Evolutionary conservation across 2,888 invertebrate species (phyloP), one percentile per base, ranked within the genome.

Genomic region (Agapostemon virescens): DNA sequence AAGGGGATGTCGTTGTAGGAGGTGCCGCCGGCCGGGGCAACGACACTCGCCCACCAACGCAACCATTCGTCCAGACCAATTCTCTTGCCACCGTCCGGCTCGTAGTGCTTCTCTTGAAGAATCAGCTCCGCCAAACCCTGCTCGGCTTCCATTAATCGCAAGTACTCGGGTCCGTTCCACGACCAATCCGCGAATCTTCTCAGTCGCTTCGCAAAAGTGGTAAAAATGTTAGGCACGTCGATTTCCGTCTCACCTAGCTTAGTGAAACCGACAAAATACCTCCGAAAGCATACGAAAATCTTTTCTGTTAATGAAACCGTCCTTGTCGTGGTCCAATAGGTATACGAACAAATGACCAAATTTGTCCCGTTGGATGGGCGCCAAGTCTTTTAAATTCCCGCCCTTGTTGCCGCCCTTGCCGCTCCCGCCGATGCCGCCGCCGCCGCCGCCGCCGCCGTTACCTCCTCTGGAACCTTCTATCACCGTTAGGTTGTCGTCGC

Each of bases 181-280:
- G 96, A 95, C 96, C 96, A 96, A 91, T 96, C 96, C 66, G 96
- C 96, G 91, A 96, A 96, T 92, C 96, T 96, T 77, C 96, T 95
- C 89, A 96, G 93, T 85, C 93, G 92, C 93, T 93, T 88, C 11
- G 58, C 17, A 38, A 80, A 73, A 69, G 11, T 40, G 23, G 6
- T 15, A 52, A 7, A 52, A 7, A 49, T 15, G 17, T 69, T n/a
- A 52, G 23, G 20, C 20, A 6, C 36, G 11, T 30, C 33, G 33
- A n/a, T 11, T 5, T 36, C n/a, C n/a, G n/a, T 36, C 13, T 36
- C 20, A 63, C n/a, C 20, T 49, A n/a, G 20, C 4, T 63, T 63
- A 20, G 2, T 15, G 6, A 23, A 71, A 4, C 9, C 15, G 9
- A 23, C 26, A 17, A 45, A 45, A 84, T 93, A 95, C 95, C 94